Evolutionary conservation across 92 coral and sea anemone species (phyloP).

Genomic region (Scolanthus callimorphus): DNA sequence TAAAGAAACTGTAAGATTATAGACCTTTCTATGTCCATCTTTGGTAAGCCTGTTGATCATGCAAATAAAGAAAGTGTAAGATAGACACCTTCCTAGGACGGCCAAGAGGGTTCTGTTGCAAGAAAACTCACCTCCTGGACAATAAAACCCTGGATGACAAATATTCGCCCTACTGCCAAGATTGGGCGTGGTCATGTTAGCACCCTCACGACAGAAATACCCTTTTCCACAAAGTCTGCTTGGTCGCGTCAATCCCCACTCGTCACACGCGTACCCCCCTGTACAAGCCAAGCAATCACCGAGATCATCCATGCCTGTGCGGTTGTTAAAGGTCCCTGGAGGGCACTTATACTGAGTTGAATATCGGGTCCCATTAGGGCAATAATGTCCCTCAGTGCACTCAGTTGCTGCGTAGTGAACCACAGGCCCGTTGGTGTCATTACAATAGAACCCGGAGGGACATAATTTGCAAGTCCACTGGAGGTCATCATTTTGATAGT

Average conservation of each 20-base stretch:
- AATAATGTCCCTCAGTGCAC: conserved; percentile 86
- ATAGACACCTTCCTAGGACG: no score
- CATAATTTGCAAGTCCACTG: conserved; percentile 66
- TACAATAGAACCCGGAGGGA: conserved; percentile 79
- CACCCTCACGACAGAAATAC: conserved; percentile 86
- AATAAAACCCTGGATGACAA: conserved; percentile 84
- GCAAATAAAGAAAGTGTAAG: no score
- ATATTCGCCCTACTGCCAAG: conserved; percentile 74
- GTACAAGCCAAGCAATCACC: conserved; percentile 75
- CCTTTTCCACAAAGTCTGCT: conserved; percentile 80
- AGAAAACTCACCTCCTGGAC: conserved; percentile 82
- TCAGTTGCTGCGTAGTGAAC: conserved; percentile 46
- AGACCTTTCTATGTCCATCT: no score
- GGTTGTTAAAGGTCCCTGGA: conserved; percentile 92
- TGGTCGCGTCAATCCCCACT: conserved; percentile 79
- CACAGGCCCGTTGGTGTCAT: conserved; percentile 83
- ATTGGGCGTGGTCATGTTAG: conserved; percentile 85
- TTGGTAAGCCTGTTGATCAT: no score
- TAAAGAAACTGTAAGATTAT: no score
- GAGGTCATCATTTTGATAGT: conserved; percentile 62
- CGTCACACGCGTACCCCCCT: conserved; percentile 87
- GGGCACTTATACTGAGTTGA: conserved; percentile 81
- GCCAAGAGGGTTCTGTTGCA: no score
- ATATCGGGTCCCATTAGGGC: conserved; percentile 79
- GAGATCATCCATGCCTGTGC: conserved; percentile 53